Base-by-base conservation (phyloP, 64 coral and sea anemone species). In the Orbicella faveolata region DNA sequence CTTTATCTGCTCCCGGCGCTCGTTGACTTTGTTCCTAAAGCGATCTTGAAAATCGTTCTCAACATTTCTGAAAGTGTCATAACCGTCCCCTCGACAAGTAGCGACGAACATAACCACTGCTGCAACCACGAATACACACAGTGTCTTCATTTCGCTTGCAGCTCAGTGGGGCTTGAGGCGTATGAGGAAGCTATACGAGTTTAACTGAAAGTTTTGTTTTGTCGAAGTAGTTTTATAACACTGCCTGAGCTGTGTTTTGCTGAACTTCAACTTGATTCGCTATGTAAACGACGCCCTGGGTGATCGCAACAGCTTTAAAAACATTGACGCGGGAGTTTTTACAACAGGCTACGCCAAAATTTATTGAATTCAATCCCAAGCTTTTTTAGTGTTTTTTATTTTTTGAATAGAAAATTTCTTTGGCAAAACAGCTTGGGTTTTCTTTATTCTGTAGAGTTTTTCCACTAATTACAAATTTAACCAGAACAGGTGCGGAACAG, bases 401-500 rank as follows among this genome's bases (percentile, higher is more conserved):
- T 63, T 63, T 11, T 81, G 57, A 81, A 81, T 81, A 63, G 55
- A 61, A 63, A 54, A 78, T 52, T 5, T 18, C 18, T 78, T 51
- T 78, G 75, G 39, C 39, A 9, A 62, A 81, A 30, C 79, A 81
- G 54, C 15, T 63, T 30, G 13, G 36, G 53, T 52, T 81, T 63
- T 51, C 25, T 81, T 81, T 34, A 63, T 81, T 81, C 30, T 75
- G 12, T 36, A 17, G 14, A 39, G 55, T 63, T 81, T 61, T 81
- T 63, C 33, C 12, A 12, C 79, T 81, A 81, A 81, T 81, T 81
- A 33, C 21, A 81, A 79, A 62, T 36, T 81, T 63, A 81, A 81
- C 30, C 14, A 3, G 34, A 63, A 34, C 79, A 81, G 79, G 25
- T 81, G 79, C 36, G 64, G 2, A 61, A 63, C 16, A 33, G 79